phyloP scores from a whole-genome alignment of 1,140 invertebrate genomes.

The Copidosoma floridanum region DNA sequence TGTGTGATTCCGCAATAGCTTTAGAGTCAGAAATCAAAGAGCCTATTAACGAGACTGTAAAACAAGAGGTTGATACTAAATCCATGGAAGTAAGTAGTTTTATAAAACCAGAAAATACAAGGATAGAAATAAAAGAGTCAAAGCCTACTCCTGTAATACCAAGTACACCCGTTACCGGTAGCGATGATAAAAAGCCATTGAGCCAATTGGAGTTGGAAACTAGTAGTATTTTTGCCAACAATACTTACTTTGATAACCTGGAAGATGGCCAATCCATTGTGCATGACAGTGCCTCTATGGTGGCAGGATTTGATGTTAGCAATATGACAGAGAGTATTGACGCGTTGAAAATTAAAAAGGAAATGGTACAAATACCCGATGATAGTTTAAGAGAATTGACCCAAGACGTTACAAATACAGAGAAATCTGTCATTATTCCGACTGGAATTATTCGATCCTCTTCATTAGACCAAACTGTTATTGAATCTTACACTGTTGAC shows the following conservation, averaged over 20 bases:
- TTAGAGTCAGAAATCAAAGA: too few species aligned
- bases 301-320: slow-evolving; percentile 1
- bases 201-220: slow-evolving; percentile 27
- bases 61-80: not conserved
- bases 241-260: slow-evolving; percentile 41
- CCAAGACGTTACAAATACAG: too few species aligned
- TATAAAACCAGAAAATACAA: not conserved
- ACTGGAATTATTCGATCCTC: not conserved
- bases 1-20: too few species aligned
- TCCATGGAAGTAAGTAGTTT: not conserved
- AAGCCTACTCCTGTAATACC: not conserved
- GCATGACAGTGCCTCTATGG: not conserved
- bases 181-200: not conserved
- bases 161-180: not conserved
- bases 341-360: too few species aligned
- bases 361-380: too few species aligned
- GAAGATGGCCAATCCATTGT: slow-evolving; percentile 13
- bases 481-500: slow-evolving; percentile 35
- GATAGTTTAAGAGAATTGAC: too few species aligned
- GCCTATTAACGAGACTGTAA: not conserved
- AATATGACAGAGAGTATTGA: slow-evolving; percentile 3
- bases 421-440: not conserved
- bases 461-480: slow-evolving; percentile 18
- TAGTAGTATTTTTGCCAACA: slow-evolving; percentile 41
- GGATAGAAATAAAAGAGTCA: not conserved